Percentiles rank a stretch among this genome's conserved stretches.
Conservation (phyloP, 2,888 invertebrate genomes). For the Orchesella flavescens region DNA sequence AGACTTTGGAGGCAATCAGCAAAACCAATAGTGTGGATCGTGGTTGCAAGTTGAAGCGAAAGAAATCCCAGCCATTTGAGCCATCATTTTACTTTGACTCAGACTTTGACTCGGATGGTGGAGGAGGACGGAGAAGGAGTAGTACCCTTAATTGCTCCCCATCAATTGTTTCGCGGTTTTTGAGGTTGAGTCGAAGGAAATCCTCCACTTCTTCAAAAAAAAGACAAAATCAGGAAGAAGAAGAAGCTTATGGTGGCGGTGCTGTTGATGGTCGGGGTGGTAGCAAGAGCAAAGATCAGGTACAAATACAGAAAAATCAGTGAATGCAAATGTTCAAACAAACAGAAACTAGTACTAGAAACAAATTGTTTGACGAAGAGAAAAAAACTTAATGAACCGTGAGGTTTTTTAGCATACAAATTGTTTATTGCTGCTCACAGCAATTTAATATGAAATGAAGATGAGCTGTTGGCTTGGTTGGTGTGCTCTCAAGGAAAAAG, state of each 20-base stretch:
- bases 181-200: slow-evolving; percentile 54
- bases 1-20: slow-evolving; percentile 34
- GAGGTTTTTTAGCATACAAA: slow-evolving; percentile 12
- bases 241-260: not conserved
- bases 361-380: not conserved
- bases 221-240: slow-evolving; percentile 14
- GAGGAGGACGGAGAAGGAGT: slow-evolving; percentile 26
- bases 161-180: slow-evolving; percentile 51
- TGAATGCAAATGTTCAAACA: no score
- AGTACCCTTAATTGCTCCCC: slow-evolving; percentile 53
- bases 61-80: slow-evolving; percentile 49
- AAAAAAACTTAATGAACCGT: slow-evolving; percentile 26
- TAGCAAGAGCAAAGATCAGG: slow-evolving; percentile 27
- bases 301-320: not conserved
- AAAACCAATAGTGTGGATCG: slow-evolving; percentile 48
- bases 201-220: slow-evolving; percentile 20
- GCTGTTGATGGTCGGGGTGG: no score
- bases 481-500: no score
- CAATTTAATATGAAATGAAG: slow-evolving; percentile 15
- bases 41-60: slow-evolving; percentile 43
- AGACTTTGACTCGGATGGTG: slow-evolving; percentile 41
- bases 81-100: slow-evolving; percentile 52
- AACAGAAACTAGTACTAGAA: not conserved
- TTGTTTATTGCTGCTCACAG: slow-evolving; percentile 16
- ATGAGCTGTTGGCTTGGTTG: no score